Base-by-base conservation (phyloP, 1,140 invertebrate species). In the Idris sp. region DNA sequence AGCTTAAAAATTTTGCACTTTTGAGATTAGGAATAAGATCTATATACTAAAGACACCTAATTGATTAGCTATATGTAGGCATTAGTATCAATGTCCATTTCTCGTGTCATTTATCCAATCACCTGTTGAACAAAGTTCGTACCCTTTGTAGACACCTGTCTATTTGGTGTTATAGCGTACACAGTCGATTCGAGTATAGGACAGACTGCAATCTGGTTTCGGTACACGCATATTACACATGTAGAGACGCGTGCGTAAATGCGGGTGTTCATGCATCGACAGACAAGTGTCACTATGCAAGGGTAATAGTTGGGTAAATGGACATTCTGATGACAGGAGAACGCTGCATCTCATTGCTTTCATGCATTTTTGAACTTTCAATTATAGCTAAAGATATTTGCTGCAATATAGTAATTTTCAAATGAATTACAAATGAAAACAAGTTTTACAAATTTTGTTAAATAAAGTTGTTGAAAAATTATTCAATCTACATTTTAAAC, bases 81-180 rank as follows among this genome's bases (percentile, higher is more conserved):
- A 83, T 84, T 81, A 79, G 72, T 79, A 79, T 77, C 78, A 80
- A 67, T 68, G 75, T 72, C 64, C 78, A 64, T 83, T 81, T 82
- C 79, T 56, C 64, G 80, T 81, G 75, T 74, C 74, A 73, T 68
- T 67, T 74, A 62, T 82, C 69, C 76, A 78, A 72, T 84, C 83
- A 86, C 84, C 84, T 86, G 84, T 86, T 86, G 84, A 84, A 62
- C 67, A 43, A 46, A 68, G 41, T 64, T 69, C 35, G 46, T 68
- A 31, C 51, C 64, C 64, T 68, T 68, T 68, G 51, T 68, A 56
- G 64, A 51, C 44, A 54, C 41, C 56, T 51, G 54, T 46, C 41
- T 36, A 68, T 68, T 68, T 58, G 36, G 41, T 43, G 35, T 33
- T 43, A 65, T 67, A 41, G 28, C 15, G 25, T 19, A 44, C 26